phyloP scores from a whole-genome alignment of 2,113 vertebrate genomes.

The Mionectes macconnelli region DNA sequence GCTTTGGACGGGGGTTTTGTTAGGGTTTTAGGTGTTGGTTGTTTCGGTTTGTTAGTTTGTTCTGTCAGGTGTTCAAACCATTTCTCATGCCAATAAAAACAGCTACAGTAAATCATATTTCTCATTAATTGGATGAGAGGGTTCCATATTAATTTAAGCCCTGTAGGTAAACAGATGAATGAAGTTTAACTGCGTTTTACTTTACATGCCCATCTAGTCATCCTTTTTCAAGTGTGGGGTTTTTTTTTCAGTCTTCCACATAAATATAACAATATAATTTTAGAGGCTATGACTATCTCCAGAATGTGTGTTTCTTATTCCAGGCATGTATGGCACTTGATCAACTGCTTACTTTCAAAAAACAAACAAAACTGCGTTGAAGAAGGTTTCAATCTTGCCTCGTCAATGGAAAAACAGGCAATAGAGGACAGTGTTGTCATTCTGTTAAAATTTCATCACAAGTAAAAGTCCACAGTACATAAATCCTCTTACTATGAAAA shows the following conservation, averaged over 20 bases:
- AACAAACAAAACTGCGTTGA: neutral
- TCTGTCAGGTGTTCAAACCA: neutral
- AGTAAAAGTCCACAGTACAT: neutral
- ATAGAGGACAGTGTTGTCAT: neutral
- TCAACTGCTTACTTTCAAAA: neutral
- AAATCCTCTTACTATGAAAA: neutral
- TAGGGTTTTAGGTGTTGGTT: neutral
- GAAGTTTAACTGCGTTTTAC: neutral
- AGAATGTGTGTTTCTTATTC: neutral
- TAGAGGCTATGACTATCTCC: neutral
- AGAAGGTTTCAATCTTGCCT: neutral
- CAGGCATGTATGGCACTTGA: neutral
- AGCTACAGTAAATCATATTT: neutral
- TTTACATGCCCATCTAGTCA: neutral
- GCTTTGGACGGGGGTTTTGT: accelerated
- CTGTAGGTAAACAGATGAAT: neutral
- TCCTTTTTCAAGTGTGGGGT: neutral
- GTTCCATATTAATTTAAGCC: neutral
- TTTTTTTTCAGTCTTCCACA: neutral
- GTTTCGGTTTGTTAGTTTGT: neutral
- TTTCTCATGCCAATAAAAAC: neutral
- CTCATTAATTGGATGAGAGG: neutral
- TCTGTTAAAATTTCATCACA: neutral
- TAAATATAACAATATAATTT: neutral
- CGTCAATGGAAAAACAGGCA: neutral